phyloP scores from a whole-genome alignment of 2,888 invertebrate species.

The Gerris lacustris region DNA sequence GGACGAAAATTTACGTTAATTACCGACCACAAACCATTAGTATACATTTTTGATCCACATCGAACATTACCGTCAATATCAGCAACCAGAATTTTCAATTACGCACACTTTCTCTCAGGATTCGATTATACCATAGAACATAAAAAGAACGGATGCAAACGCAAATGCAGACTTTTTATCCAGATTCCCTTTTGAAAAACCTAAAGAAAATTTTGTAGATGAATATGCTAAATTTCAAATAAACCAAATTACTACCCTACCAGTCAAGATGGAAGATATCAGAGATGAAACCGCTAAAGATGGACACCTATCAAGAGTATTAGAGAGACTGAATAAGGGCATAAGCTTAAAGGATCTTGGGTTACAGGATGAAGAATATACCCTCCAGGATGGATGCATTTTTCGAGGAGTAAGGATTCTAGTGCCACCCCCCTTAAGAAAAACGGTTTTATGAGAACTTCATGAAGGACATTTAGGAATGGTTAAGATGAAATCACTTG shows the following conservation, averaged over 20 bases:
- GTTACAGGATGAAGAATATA: conserved; percentile 9
- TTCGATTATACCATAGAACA: conserved; percentile 19
- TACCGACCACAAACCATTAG: not conserved
- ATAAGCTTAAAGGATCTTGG: not conserved
- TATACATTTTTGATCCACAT: not conserved
- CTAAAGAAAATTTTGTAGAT: not conserved
- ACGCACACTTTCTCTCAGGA: conserved; percentile 18
- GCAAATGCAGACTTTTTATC: conserved; percentile 21
- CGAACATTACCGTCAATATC: not conserved
- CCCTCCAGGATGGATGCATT: conserved; percentile 18
- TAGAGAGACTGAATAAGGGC: conserved; percentile 10
- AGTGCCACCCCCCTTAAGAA: conserved; percentile 24
- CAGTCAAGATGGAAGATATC: not conserved
- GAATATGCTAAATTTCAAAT: not conserved
- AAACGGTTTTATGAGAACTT: conserved; percentile 24
- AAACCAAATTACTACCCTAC: not conserved
- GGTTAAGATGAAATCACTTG: conserved; percentile 29
- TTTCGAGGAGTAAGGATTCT: conserved; percentile 22
- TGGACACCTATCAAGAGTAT: not conserved
- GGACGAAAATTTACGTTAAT: no score
- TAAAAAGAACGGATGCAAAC: conserved; percentile 17
- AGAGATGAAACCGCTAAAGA: not conserved
- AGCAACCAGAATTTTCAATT: conserved; percentile 20
- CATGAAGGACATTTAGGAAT: conserved; percentile 22
- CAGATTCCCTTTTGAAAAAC: conserved; percentile 5